Conservation (phyloP, 2,797 vertebrate genomes). For the Cryptoblepharus egeriae region DNA sequence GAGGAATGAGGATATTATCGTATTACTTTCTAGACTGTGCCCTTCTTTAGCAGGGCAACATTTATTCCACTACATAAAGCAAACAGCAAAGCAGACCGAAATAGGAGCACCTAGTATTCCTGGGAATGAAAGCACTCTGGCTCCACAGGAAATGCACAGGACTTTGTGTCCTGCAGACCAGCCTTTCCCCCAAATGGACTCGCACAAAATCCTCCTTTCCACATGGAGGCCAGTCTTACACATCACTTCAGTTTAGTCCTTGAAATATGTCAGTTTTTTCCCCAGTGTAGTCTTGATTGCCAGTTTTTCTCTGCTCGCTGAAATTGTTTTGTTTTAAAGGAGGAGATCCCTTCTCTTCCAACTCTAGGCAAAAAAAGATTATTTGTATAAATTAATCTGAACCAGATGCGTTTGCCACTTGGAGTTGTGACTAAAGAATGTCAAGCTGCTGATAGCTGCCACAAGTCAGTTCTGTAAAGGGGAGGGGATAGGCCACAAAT, state of each 20-base stretch:
- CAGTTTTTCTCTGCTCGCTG: background rate
- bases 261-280: background rate
- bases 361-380: background rate
- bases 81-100: no score
- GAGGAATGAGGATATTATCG: no score
- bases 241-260: background rate
- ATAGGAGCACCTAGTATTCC: no score
- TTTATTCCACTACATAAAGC: no score
- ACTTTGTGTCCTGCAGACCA: no score
- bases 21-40: no score
- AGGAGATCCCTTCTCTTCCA: conserved; percentile 16
- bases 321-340: background rate
- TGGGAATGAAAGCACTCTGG: no score
- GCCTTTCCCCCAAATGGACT: no score
- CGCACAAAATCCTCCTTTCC: background rate
- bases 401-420: conserved; percentile 28
- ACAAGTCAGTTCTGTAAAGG: background rate
- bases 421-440: conserved; percentile 1
- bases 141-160: no score
- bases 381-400: conserved; percentile 20
- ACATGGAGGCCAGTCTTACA: background rate
- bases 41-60: no score
- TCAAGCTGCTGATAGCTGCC: background rate
- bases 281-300: no score
- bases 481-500: background rate